These are phyloP conservation scores for Achroia grisella DNA, from an alignment of 1,140 invertebrate genomes.

Conservation along the genomic window DNA sequence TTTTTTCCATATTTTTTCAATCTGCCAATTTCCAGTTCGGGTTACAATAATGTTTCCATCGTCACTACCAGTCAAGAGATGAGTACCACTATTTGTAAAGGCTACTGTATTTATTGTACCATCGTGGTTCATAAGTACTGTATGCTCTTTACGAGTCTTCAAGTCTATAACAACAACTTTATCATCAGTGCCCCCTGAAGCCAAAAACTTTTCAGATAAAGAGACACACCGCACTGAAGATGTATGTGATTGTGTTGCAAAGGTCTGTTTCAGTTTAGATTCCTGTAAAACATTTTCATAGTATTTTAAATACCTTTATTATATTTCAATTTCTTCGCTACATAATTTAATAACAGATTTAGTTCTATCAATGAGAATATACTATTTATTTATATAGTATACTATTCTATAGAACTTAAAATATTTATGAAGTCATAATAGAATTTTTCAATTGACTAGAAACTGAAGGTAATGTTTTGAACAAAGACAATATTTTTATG, in stretches of 20 bases:
- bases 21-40: slow-evolving; percentile 87
- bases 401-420: no score
- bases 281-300: slow-evolving; percentile 28
- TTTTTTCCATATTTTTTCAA: slow-evolving; percentile 84
- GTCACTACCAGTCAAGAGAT: slow-evolving; percentile 87
- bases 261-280: slow-evolving; percentile 79
- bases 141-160: slow-evolving; percentile 82
- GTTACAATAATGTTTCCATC: slow-evolving; percentile 90
- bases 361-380: no score
- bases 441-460: no score
- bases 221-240: slow-evolving; percentile 85
- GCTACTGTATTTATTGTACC: slow-evolving; percentile 85
- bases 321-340: no score
- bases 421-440: no score
- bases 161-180: slow-evolving; percentile 91
- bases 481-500: no score
- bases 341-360: no score
- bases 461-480: no score
- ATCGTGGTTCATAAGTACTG: slow-evolving; percentile 86
- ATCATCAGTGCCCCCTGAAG: slow-evolving; percentile 93
- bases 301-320: no score
- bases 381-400: no score
- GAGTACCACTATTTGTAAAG: slow-evolving; percentile 84
- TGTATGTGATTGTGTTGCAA: slow-evolving; percentile 90
- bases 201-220: slow-evolving; percentile 82